phyloP scores from a whole-genome alignment of 2,888 invertebrate genomes.

The Agrotis segetum region DNA sequence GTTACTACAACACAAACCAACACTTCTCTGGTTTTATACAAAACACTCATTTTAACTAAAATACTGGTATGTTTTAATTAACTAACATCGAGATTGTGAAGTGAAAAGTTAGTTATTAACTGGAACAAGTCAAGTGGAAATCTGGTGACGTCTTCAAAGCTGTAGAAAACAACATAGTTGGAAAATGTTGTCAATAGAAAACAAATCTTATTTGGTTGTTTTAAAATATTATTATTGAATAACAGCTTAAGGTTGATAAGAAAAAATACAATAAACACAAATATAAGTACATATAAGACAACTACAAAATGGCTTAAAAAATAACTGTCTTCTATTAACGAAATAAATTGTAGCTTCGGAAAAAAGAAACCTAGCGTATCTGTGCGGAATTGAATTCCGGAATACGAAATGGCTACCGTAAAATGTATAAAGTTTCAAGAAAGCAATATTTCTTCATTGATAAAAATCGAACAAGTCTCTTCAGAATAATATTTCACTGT shows the following conservation, averaged over 20 bases:
- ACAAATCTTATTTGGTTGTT: neutral
- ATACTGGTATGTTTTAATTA: constrained; percentile 47
- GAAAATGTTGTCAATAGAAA: neutral
- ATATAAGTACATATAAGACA: too few relatives aligned
- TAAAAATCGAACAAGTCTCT: constrained; percentile 23
- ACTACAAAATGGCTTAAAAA: too few relatives aligned
- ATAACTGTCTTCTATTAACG: neutral
- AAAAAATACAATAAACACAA: neutral
- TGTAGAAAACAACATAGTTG: neutral
- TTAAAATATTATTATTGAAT: neutral
- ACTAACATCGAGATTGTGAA: constrained; percentile 65
- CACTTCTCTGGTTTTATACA: constrained; percentile 8
- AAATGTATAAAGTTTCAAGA: constrained; percentile 9
- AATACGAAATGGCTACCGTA: constrained; percentile 10
- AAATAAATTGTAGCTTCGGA: constrained; percentile 9
- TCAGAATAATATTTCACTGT: constrained; percentile 14
- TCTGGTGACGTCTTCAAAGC: constrained; percentile 26
- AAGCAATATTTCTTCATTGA: constrained; percentile 24
- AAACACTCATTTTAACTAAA: constrained; percentile 42
- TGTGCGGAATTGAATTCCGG: neutral
- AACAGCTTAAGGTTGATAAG: neutral
- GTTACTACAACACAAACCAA: constrained; percentile 9
- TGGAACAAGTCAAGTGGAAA: constrained; percentile 54
- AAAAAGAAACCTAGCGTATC: neutral
- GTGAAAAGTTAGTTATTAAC: constrained; percentile 74